Base-by-base conservation (phyloP, 2,797 vertebrate genomes). In the Cyprinella venusta region DNA sequence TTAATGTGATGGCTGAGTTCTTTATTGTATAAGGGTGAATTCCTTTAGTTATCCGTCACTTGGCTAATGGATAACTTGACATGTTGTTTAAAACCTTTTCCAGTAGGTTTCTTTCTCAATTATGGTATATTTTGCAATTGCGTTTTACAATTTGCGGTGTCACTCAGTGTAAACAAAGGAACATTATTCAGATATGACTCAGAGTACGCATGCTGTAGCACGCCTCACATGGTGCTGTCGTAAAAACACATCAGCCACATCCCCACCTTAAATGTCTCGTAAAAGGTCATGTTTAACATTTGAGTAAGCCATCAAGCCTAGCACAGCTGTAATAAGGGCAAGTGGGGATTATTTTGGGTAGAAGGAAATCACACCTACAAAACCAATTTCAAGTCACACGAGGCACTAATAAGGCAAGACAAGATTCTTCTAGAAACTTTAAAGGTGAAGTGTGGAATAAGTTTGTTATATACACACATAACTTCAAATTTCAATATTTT, bases 211-310 rank as follows among this genome's bases (percentile, higher is more conserved):
- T 15, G 50, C 64, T 61, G 50, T 18, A 36, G 50, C 64, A 42
- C 1, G 4, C 3, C 18, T 63, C 40, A 26, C 1, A 8, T 4
- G 13, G 56, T 7, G 9, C 67, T 42, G 38, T 59, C 15, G 13
- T 24, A 2, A 30, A 70, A 83, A 36, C 26, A 52, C 80, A 75
- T 79, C 74, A 75, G 69, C 26, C 3, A 4, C 1, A 12, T 70
- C 80, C 63, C 80, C 18, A 56, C 70, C 61, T 85, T 78, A 81
- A 86, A 85, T 80, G 68, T 40, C 84, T 84, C 21, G 15, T 64
- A 82, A 48, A 85, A 86, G 85, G 83, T 88, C 83, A 88, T 42
- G 45, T 88, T 88, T 86, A 86, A 68, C 80, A 86, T 81, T 82
- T 70, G 76, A 82, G 38, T 75, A 50, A 64, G 80, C 83, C 80